These are phyloP conservation scores for Cettia cetti DNA, from an alignment of 2,113 vertebrate species.

Conservation along the genomic window DNA sequence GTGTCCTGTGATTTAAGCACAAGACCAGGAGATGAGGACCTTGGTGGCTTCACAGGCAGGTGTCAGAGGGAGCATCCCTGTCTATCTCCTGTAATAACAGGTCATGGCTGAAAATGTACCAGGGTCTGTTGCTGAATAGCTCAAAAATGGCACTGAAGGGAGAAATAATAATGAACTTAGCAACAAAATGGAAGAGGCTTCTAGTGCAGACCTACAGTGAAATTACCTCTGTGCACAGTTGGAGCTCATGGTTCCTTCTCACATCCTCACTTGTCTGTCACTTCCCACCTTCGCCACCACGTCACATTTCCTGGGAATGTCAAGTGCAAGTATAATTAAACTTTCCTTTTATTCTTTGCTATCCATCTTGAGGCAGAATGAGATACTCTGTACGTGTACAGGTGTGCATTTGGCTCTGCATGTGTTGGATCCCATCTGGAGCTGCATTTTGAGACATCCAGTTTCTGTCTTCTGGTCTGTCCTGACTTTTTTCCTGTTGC, in stretches of 20 bases:
- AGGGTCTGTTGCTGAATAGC: background rate
- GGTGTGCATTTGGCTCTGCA: background rate
- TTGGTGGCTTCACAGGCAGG: background rate
- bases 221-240: background rate
- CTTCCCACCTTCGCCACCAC: constrained; percentile 23
- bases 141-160: background rate
- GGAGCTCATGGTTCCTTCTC: constrained; percentile 6
- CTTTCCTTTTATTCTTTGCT: background rate
- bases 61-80: background rate
- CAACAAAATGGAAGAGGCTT: background rate
- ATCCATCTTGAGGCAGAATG: background rate
- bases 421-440: background rate
- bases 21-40: background rate
- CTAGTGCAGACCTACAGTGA: background rate
- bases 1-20: background rate
- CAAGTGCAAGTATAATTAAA: background rate
- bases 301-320: background rate
- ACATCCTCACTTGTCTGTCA: constrained; percentile 40
- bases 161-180: background rate
- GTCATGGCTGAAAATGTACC: background rate
- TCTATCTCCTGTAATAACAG: background rate
- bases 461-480: background rate
- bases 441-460: background rate
- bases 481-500: background rate
- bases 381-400: background rate